Conservation (phyloP, 2,888 invertebrate species). For the Halictus ligatus region DNA sequence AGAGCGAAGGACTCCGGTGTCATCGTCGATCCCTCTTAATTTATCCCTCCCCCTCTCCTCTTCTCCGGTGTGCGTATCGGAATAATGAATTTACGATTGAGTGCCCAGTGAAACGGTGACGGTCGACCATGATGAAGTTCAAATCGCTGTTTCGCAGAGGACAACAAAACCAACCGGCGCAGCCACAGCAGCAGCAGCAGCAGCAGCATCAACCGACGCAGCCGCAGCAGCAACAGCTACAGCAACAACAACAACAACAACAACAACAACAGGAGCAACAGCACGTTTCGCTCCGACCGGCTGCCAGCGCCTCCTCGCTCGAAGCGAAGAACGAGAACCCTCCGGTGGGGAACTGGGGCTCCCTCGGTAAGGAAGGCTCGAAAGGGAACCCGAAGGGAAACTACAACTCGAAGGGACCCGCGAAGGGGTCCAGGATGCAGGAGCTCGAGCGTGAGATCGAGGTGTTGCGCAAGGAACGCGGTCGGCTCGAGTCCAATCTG, state of each 20-base stretch:
- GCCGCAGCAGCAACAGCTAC: constrained; percentile 69
- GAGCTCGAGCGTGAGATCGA: constrained; percentile 90
- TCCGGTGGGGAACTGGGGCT: constrained; percentile 83
- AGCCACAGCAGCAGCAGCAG: constrained; percentile 82
- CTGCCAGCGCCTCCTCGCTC: constrained; percentile 89
- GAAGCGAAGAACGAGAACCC: constrained; percentile 83
- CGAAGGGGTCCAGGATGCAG: constrained; percentile 84
- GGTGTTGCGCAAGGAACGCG: constrained; percentile 88
- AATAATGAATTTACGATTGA: constrained; percentile 47
- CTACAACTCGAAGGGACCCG: constrained; percentile 70
- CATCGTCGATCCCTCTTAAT: background rate
- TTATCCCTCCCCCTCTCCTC: background rate
- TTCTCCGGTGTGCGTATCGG: background rate
- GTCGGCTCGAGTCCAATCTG: constrained; percentile 88
- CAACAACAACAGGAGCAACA: constrained; percentile 79
- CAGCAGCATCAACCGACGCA: constrained; percentile 80
- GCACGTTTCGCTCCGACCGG: constrained; percentile 83
- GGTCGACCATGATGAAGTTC: constrained; percentile 93
- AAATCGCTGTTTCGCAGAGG: constrained; percentile 97
- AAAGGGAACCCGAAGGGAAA: constrained; percentile 55
- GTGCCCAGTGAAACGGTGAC: constrained; percentile 67
- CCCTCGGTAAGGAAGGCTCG: constrained; percentile 68
- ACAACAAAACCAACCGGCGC: constrained; percentile 85
- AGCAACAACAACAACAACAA: too few relatives aligned
- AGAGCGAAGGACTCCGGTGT: background rate